These are phyloP conservation scores for Brachyistius frenatus DNA, from an alignment of 2,113 vertebrate species.

Conservation along the genomic window DNA sequence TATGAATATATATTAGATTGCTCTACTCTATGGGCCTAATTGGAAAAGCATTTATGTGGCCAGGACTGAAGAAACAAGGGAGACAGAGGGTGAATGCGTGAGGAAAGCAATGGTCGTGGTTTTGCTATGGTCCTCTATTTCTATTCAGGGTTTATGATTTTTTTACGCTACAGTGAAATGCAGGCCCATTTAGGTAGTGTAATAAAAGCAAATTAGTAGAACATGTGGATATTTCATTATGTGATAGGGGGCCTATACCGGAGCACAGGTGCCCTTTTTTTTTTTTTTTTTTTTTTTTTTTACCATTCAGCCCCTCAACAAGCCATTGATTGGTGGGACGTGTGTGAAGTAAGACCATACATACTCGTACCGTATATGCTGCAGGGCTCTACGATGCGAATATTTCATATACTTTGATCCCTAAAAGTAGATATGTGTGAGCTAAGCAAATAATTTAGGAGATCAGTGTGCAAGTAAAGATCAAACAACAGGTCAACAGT, in stretches of 20 bases:
- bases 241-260: slow-evolving; percentile 30
- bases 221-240: slow-evolving; percentile 68
- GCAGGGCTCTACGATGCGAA: no score
- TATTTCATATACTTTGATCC: no score
- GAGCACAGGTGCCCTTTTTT: slow-evolving; percentile 17
- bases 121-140: slow-evolving; percentile 55
- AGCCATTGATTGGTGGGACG: slow-evolving; percentile 14
- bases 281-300: slow-evolving; percentile 5
- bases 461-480: no score
- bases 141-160: slow-evolving; percentile 68
- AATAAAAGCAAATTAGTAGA: slow-evolving; percentile 73
- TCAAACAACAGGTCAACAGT: no score
- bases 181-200: slow-evolving; percentile 62
- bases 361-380: background rate
- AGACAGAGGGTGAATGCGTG: slow-evolving; percentile 25
- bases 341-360: slow-evolving; percentile 8
- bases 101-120: slow-evolving; percentile 28
- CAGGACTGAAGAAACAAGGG: slow-evolving; percentile 54
- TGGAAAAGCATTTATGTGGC: slow-evolving; percentile 71
- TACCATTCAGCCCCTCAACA: slow-evolving; percentile 25
- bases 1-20: slow-evolving; percentile 76
- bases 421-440: no score
- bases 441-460: no score
- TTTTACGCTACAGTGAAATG: slow-evolving; percentile 64
- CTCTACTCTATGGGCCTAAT: slow-evolving; percentile 58